These are phyloP conservation scores for Chionodraco myersi DNA, from an alignment of 2,113 vertebrate genomes.

Conservation along the genomic window DNA sequence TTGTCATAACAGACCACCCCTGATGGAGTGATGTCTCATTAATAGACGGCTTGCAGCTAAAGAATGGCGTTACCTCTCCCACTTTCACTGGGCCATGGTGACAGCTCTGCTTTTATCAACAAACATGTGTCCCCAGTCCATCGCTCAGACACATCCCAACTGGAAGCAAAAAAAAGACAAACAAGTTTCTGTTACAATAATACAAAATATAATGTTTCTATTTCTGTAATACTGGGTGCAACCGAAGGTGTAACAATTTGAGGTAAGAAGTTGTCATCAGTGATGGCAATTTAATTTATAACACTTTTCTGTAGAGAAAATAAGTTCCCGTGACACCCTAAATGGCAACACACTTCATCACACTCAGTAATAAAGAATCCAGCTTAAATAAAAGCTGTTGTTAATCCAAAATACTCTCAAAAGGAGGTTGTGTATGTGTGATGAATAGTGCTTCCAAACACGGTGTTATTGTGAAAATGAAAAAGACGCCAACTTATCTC, in stretches of 20 bases:
- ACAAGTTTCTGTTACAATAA: not conserved
- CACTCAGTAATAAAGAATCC: not conserved
- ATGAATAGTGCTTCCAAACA: not conserved
- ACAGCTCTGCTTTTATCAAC: conserved; percentile 63
- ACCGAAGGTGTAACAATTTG: conserved; percentile 3
- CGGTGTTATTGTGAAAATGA: not conserved
- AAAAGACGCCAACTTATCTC: not conserved
- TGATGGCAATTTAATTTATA: not conserved
- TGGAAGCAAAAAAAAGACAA: conserved; percentile 5
- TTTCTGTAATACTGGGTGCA: not conserved
- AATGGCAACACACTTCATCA: not conserved
- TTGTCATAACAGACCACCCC: conserved; percentile 71
- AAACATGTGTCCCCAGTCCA: not conserved
- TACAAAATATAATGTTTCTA: not conserved
- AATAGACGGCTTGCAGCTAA: conserved; percentile 69
- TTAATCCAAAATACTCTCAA: not conserved
- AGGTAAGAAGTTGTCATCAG: not conserved
- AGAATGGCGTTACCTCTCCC: conserved; percentile 66
- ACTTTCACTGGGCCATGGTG: conserved; percentile 50
- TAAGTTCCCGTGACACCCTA: not conserved
- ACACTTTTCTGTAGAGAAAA: not conserved
- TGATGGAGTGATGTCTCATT: conserved; percentile 76
- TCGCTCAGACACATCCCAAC: not conserved
- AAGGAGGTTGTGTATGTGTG: not conserved
- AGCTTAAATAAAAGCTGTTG: not conserved